Evolutionary conservation across 2,797 vertebrate species (phyloP).

Genomic region (Coccyzus lansbergi): DNA sequence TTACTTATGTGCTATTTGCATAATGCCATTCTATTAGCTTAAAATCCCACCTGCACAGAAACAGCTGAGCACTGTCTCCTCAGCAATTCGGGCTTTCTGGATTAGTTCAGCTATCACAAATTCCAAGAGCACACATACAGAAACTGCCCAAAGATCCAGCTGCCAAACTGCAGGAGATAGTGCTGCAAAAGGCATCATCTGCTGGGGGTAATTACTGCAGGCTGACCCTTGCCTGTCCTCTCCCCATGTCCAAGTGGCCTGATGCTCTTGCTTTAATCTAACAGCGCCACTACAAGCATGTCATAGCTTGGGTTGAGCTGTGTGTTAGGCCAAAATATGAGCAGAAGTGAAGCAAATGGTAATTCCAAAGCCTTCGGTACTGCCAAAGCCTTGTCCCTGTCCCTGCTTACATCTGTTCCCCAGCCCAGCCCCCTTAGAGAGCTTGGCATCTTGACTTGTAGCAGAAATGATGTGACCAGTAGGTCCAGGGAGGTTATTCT

Average conservation of each 20-base stretch:
- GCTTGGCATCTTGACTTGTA: too few species aligned
- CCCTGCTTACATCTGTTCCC: background rate
- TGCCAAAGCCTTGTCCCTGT: background rate
- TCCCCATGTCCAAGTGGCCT: rapidly evolving
- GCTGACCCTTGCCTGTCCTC: background rate
- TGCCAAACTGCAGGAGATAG: background rate
- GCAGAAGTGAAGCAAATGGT: background rate
- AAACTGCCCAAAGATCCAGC: background rate
- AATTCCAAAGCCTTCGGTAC: background rate
- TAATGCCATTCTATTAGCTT: background rate
- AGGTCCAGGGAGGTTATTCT: too few species aligned
- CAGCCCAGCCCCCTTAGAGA: background rate
- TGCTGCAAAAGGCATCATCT: background rate
- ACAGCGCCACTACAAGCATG: rapidly evolving
- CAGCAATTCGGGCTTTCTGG: background rate
- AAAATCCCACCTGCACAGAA: background rate
- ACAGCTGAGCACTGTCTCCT: background rate
- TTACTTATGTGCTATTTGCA: background rate
- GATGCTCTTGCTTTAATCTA: rapidly evolving
- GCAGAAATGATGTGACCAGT: too few species aligned
- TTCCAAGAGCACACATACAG: background rate
- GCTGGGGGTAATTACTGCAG: background rate
- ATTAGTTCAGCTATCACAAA: background rate
- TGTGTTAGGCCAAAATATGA: background rate
- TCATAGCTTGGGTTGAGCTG: background rate